phyloP scores from a whole-genome alignment of 2,888 invertebrate species.

The Plutella xylostella region DNA sequence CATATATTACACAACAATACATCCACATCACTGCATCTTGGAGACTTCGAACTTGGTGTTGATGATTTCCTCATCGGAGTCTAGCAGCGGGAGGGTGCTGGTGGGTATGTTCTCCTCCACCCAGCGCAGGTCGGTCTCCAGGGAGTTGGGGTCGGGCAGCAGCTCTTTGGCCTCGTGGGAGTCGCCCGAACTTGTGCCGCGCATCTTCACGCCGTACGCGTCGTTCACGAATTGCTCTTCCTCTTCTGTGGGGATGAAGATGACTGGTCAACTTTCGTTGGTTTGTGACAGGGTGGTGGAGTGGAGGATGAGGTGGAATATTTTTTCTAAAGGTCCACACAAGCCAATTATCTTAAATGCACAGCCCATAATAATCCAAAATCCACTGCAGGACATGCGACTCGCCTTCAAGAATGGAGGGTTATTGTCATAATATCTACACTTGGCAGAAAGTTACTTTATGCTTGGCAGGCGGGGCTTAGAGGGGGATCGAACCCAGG shows the following conservation, averaged over 20 bases:
- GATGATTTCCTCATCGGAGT: slow-evolving; percentile 84
- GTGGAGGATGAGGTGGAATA: too few species aligned
- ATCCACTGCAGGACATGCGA: too few species aligned
- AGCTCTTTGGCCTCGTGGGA: slow-evolving; percentile 19
- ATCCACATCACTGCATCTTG: slow-evolving; percentile 83
- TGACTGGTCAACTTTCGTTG: too few species aligned
- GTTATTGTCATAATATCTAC: too few species aligned
- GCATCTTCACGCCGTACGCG: slow-evolving; percentile 86
- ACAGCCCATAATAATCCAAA: too few species aligned
- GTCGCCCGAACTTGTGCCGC: slow-evolving; percentile 46
- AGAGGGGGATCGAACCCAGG: too few species aligned
- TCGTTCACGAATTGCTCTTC: slow-evolving; percentile 89
- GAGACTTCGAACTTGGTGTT: slow-evolving; percentile 89
- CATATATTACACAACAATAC: not conserved
- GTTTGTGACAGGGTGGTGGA: too few species aligned
- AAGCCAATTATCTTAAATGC: too few species aligned
- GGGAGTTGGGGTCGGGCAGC: slow-evolving; percentile 35
- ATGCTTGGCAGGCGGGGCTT: too few species aligned
- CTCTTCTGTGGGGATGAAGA: slow-evolving; percentile 78
- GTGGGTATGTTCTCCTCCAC: slow-evolving; percentile 94
- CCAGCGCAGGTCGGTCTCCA: slow-evolving; percentile 76
- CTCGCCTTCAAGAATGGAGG: too few species aligned
- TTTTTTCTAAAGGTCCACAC: too few species aligned
- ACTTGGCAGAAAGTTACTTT: too few species aligned
- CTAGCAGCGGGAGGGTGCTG: slow-evolving; percentile 76